Conservation (phyloP, 2,113 vertebrate genomes). For the Serranochromis macrocephalus region DNA sequence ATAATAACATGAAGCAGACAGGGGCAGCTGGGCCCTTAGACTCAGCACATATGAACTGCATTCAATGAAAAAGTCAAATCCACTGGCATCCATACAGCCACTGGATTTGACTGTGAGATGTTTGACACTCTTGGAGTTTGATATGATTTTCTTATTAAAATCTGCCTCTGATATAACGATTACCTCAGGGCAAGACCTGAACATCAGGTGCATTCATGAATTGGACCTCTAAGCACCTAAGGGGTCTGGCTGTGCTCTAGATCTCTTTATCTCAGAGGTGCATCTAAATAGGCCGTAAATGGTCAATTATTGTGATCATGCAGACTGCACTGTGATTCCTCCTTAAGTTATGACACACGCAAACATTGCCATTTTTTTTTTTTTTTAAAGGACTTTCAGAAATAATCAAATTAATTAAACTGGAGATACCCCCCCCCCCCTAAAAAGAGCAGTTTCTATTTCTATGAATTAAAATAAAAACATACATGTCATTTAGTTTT, state of each 20-base stretch:
- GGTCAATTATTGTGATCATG: background rate
- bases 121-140: background rate
- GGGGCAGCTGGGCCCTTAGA: background rate
- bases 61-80: background rate
- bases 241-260: background rate
- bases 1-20: conserved; percentile 12
- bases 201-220: conserved; percentile 17
- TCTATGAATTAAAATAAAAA: background rate
- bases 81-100: background rate
- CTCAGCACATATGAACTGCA: background rate
- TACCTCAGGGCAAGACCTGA: background rate
- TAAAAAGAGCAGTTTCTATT: background rate
- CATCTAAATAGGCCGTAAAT: background rate
- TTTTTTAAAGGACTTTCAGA: background rate
- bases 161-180: background rate
- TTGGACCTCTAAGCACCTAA: background rate
- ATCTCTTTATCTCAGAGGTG: background rate
- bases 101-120: background rate
- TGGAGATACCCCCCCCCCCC: background rate
- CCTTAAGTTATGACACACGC: background rate
- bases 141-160: background rate
- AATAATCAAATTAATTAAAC: background rate
- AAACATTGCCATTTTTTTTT: background rate
- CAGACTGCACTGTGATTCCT: background rate
- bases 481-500: background rate